Evolutionary conservation across 2,888 invertebrate species (phyloP).

Genomic region (Sabatieria punctata): DNA sequence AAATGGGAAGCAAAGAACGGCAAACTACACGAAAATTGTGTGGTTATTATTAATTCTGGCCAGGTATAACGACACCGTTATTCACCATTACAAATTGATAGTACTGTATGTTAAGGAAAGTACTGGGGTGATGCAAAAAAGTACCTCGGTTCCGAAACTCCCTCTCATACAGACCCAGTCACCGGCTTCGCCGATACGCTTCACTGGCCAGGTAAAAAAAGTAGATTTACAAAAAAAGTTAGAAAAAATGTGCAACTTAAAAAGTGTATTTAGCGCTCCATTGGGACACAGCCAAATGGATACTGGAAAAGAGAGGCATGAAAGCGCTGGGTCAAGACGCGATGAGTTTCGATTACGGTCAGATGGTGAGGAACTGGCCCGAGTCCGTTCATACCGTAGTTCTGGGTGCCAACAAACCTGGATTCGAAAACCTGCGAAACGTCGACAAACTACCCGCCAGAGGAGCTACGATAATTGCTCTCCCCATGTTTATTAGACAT

Average conservation of each 20-base stretch:
- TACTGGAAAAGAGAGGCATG: slow-evolving; percentile 41
- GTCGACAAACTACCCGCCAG: slow-evolving; percentile 18
- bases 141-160: slow-evolving; percentile 19
- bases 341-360: too few species aligned
- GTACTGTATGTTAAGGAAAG: too few species aligned
- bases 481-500: too few species aligned
- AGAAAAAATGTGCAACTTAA: too few species aligned
- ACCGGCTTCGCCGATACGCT: too few species aligned
- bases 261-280: too few species aligned
- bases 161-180: too few species aligned
- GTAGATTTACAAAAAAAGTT: too few species aligned
- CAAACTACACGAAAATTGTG: slow-evolving; percentile 32
- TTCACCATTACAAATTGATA: too few species aligned
- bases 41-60: too few species aligned
- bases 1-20: slow-evolving; percentile 36
- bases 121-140: slow-evolving; percentile 26
- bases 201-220: too few species aligned
- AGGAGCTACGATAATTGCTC: slow-evolving; percentile 19
- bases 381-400: not conserved
- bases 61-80: slow-evolving; percentile 35
- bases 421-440: slow-evolving; percentile 24
- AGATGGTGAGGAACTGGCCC: slow-evolving; percentile 35
- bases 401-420: slow-evolving; percentile 14
- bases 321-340: slow-evolving; percentile 51
- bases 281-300: slow-evolving; percentile 41